phyloP scores from a whole-genome alignment of 2,113 vertebrate species.

The Myocastor coypus region DNA sequence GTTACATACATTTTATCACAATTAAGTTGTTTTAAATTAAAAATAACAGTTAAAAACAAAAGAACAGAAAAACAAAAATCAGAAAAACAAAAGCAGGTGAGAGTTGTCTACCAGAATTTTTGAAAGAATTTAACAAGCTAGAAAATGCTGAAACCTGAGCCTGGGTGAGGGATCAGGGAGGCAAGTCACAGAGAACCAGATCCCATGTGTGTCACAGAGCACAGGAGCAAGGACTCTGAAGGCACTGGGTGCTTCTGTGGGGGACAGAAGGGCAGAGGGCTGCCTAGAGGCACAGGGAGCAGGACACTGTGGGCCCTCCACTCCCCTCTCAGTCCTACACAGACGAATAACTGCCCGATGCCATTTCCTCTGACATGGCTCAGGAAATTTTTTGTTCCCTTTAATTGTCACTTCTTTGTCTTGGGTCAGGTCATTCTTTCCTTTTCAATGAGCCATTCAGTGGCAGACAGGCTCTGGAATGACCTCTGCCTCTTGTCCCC shows the following conservation, averaged over 20 bases:
- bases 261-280: not conserved
- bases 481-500: not conserved
- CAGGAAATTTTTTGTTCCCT: not conserved
- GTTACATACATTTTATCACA: conserved; percentile 2
- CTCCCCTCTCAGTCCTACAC: not conserved
- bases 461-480: not conserved
- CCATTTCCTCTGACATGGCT: not conserved
- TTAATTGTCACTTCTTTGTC: not conserved
- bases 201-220: not conserved
- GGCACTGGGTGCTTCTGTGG: not conserved
- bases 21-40: not conserved
- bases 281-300: not conserved
- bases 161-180: not conserved
- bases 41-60: not conserved
- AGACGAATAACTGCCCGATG: not conserved
- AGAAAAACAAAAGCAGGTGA: conserved; percentile 2
- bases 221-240: not conserved
- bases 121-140: conserved; percentile 8
- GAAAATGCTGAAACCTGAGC: not conserved
- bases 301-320: no score
- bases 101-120: conserved; percentile 23
- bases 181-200: not conserved
- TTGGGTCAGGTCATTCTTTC: not conserved
- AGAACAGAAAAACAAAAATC: not conserved
- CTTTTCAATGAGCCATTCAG: not conserved